phyloP scores from a whole-genome alignment of 2,113 vertebrate genomes.

The Sceloporus tristichus region DNA sequence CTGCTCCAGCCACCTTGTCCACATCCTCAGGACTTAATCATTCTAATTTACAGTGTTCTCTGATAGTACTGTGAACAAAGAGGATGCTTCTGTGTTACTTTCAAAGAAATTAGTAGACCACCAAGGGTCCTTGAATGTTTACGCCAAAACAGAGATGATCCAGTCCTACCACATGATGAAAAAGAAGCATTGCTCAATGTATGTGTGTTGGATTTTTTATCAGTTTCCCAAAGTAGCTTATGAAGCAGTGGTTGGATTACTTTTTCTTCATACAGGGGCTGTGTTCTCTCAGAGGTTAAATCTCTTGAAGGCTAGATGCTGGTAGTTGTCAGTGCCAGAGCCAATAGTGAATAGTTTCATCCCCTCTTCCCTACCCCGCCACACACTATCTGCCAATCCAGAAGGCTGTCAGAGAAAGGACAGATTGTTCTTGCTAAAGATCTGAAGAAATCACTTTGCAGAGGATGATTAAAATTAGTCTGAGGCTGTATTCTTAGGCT shows the following conservation, averaged over 20 bases:
- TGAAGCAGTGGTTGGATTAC: neutral
- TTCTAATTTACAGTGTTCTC: neutral
- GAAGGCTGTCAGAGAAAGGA: neutral
- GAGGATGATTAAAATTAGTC: neutral
- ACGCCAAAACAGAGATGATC: neutral
- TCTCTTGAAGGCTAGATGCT: neutral
- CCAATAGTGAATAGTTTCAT: neutral
- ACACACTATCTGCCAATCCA: neutral
- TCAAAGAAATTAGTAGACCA: neutral
- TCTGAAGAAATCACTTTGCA: neutral
- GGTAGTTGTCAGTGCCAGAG: neutral
- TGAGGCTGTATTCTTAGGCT: neutral
- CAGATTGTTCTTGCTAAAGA: neutral
- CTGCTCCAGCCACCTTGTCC: neutral
- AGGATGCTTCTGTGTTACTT: neutral
- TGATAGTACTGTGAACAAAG: neutral
- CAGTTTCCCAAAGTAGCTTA: neutral
- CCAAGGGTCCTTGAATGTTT: neutral
- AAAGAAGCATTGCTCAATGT: neutral
- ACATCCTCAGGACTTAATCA: neutral
- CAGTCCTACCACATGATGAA: neutral
- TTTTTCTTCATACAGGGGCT: neutral
- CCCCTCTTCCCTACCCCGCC: neutral
- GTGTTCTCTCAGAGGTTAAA: neutral
- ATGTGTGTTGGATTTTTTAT: neutral